Percentiles rank a stretch among this genome's conserved stretches.
Conservation (phyloP, 2,113 vertebrate species). For the Cyprinodon variegatus region DNA sequence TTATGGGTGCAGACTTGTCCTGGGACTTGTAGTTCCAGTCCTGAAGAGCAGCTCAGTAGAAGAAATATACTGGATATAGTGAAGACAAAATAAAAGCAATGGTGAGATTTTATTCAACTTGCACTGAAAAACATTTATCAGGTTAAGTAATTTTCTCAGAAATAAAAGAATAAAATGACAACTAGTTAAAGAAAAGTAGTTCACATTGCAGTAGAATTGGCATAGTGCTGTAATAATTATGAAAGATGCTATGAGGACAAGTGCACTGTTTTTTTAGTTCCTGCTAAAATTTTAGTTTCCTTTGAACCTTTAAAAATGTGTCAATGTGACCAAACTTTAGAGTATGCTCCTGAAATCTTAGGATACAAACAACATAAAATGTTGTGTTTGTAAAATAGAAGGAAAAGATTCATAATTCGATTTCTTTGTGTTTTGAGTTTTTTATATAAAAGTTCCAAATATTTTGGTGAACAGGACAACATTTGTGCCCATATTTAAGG, state of each 20-base stretch:
- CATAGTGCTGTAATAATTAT: not conserved
- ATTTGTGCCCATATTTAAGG: too few species aligned
- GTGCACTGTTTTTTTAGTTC: too few species aligned
- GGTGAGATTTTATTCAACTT: not conserved
- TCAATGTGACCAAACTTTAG: not conserved
- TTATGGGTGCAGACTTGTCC: conserved; percentile 23
- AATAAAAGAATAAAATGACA: not conserved
- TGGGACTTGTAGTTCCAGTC: conserved; percentile 21
- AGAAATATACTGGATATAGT: conserved; percentile 78
- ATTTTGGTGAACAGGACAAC: too few species aligned
- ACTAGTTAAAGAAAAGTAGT: not conserved
- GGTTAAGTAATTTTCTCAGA: not conserved
- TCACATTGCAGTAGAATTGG: not conserved
- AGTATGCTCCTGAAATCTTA: not conserved
- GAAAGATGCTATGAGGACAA: not conserved
- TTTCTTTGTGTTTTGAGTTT: too few species aligned
- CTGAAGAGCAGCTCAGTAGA: conserved; percentile 72
- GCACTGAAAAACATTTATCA: not conserved
- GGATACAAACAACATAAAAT: not conserved
- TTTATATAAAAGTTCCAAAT: too few species aligned
- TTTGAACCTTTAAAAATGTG: not conserved
- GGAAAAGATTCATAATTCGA: not conserved
- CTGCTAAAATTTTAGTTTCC: not conserved
- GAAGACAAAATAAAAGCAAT: not conserved
- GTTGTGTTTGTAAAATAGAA: not conserved